These are phyloP conservation scores for Sussaba pulchella DNA, from an alignment of 2,888 invertebrate genomes.

Conservation along the genomic window DNA sequence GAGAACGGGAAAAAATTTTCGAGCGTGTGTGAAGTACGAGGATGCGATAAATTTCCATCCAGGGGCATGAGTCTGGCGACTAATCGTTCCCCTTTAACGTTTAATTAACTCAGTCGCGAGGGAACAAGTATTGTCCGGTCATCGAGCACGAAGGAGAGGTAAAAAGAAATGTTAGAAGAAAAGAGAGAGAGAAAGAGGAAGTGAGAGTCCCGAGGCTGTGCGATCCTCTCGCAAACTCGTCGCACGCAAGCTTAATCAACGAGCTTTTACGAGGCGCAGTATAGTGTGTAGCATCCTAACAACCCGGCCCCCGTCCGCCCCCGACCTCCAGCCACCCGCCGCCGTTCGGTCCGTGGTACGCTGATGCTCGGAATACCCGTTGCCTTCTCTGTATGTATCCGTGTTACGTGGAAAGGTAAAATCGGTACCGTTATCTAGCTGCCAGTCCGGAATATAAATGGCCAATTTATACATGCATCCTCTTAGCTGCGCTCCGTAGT, in stretches of 20 bases:
- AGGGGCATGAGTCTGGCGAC: slow-evolving; percentile 71
- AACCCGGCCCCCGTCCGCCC: background rate
- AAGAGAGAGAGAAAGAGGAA: slow-evolving; percentile 30
- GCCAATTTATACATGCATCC: slow-evolving; percentile 38
- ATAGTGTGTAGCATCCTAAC: slow-evolving; percentile 5
- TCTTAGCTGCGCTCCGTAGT: background rate
- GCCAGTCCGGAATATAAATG: slow-evolving; percentile 55
- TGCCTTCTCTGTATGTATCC: slow-evolving; percentile 34
- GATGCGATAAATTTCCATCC: slow-evolving; percentile 73
- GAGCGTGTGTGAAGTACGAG: slow-evolving; percentile 46
- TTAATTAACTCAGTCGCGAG: slow-evolving; percentile 72
- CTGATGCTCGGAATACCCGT: slow-evolving; percentile 48
- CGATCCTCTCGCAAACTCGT: slow-evolving; percentile 46
- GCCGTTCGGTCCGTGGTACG: slow-evolving; percentile 10
- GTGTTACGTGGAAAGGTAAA: slow-evolving; percentile 46
- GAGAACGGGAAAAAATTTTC: slow-evolving; percentile 18
- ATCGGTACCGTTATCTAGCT: slow-evolving; percentile 53
- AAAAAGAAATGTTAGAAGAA: slow-evolving; percentile 3
- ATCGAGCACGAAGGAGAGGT: slow-evolving; percentile 41
- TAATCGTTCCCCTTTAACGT: slow-evolving; percentile 75
- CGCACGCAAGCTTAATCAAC: slow-evolving; percentile 67
- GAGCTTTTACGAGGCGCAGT: slow-evolving; percentile 66
- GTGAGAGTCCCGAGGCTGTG: slow-evolving; percentile 37
- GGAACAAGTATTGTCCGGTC: slow-evolving; percentile 70
- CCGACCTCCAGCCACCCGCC: slow-evolving; percentile 9